A percentile compares a stretch with the other conserved stretches of the same genome.
Evolutionary conservation across 2,888 invertebrate genomes (phyloP).

Genomic region (Cephus pulcher): DNA sequence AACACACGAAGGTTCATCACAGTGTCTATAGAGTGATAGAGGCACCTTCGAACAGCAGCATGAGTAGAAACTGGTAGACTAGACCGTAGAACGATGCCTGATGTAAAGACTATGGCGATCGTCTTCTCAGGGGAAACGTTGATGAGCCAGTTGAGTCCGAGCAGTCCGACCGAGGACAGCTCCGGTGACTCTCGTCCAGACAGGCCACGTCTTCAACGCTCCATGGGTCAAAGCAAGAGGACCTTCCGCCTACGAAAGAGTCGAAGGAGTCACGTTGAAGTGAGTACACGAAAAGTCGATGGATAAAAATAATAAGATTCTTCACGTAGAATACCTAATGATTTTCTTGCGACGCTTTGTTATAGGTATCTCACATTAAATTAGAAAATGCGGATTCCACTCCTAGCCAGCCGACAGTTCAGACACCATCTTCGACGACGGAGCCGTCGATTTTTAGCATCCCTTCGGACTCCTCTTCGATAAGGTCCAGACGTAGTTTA

Average conservation of each 20-base stretch:
- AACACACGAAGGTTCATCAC: neutral
- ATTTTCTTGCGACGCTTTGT: neutral
- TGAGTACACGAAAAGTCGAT: slow-evolving; percentile 54
- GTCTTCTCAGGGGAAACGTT: slow-evolving; percentile 76
- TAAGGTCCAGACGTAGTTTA: slow-evolving; percentile 44
- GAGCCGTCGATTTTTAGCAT: slow-evolving; percentile 45
- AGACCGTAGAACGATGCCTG: neutral
- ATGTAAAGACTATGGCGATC: neutral
- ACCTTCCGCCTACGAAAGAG: slow-evolving; percentile 90
- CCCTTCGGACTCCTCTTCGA: slow-evolving; percentile 52
- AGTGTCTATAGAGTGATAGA: neutral
- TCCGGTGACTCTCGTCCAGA: slow-evolving; percentile 72
- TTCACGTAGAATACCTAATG: slow-evolving; percentile 28
- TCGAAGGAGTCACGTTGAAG: slow-evolving; percentile 78
- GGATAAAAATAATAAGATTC: neutral
- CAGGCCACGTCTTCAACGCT: slow-evolving; percentile 84
- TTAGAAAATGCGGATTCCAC: slow-evolving; percentile 59
- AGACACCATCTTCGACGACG: slow-evolving; percentile 38
- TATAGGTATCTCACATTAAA: slow-evolving; percentile 68
- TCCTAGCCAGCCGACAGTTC: slow-evolving; percentile 28
- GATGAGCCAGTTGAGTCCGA: slow-evolving; percentile 80
- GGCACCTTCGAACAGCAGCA: slow-evolving; percentile 11
- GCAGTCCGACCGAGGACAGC: slow-evolving; percentile 77
- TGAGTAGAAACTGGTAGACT: slow-evolving; percentile 16
- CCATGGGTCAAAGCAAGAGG: slow-evolving; percentile 94